Evolutionary conservation across 2,113 vertebrate genomes (phyloP), one percentile per base, ranked within the genome.

Genomic region (Cranoglanis bouderius): DNA sequence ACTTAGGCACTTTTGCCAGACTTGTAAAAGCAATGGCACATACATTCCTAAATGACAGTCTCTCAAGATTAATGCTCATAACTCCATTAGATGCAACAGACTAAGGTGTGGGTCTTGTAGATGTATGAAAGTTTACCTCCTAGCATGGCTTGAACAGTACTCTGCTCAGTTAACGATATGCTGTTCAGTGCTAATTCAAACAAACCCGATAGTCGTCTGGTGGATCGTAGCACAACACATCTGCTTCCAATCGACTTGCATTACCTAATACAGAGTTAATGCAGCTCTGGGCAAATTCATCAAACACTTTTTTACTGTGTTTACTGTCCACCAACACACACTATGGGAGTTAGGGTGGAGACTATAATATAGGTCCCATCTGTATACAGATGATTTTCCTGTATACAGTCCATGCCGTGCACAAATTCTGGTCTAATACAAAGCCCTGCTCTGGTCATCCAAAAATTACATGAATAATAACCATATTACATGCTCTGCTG

Each of bases 391-490:
- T 90, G 84, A 93, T 93, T 94, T 92, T 91, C 91, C 89, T 90
- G 80, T 86, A 88, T 85, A 53, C 80, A 57, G 75, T 82, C 88
- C 88, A 88, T 67, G 75, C 61, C 86, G 77, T 55, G 89, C 91
- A 87, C 90, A 90, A 91, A 88, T 61, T 82, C 80, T 38, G 88
- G 72, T 74, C 43, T 92, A 90, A 94, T 91, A 88, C 92, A 92
- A 89, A 85, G 90, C 81, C 51, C 46, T 80, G 89, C 88, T 92
- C 67, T 74, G n/a, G 92, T 90, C 92, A 90, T 91, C 92, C 91
- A 92, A 90, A 93, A 88, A 70, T 61, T 87, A 91, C 92, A 90
- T 93, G 90, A 94, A 92, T 93, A 95, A 95, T 92, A 94, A 92
- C 90, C 91, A 92, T 90, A 93, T 94, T 93, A 93, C 93, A 93